Base-by-base conservation (phyloP, 2,888 invertebrate species). In the Nemotelus nigrinus region DNA sequence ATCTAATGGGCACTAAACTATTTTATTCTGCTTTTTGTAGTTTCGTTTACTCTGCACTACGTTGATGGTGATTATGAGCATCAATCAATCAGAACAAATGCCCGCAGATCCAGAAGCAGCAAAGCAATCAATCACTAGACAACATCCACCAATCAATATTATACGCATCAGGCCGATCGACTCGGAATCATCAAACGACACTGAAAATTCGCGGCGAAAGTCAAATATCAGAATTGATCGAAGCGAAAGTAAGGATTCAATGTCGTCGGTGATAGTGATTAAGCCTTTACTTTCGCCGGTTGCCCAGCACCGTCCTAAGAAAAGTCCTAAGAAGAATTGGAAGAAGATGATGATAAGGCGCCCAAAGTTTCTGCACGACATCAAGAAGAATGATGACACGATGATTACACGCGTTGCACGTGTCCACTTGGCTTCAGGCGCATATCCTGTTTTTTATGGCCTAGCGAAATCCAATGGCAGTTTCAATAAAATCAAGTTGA, bases 361-460 rank as follows among this genome's bases (percentile, higher is more conserved):
- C 7, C 74, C 72, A 10, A 78, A 78, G 60, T 78, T 78, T 53
- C 48, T 78, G 45, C 60, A 76, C 45, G 70, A 76, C 45, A 53
- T 60, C 2, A 58, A 58, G 43, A 48, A 53, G 25, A 44, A 47
- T 7, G 55, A 75, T 57, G 60, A 60, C 25, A 25, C 45, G 10
- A 8, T 64, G 39, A 39, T 68, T 2, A 76, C 65, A 10, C 45
- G 76, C 8, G 47, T 76, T 39, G 58, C 76, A 67, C 57, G 76
- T 47, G 78, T 78, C 50, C 78, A 78, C 45, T 53, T 75, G 8
- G 78, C 78, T 8, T 63, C 75, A 2, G 78, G 78, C 25, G 78
- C 76, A 10, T 78, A 78, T 78, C 78, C 78, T 6, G 70, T 78
- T 2, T 78, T 76, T 47, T 78, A 78, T 25, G 70, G 75, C 3